phyloP scores from a whole-genome alignment of 2,113 vertebrate species.

The Myotis lucifugus region DNA sequence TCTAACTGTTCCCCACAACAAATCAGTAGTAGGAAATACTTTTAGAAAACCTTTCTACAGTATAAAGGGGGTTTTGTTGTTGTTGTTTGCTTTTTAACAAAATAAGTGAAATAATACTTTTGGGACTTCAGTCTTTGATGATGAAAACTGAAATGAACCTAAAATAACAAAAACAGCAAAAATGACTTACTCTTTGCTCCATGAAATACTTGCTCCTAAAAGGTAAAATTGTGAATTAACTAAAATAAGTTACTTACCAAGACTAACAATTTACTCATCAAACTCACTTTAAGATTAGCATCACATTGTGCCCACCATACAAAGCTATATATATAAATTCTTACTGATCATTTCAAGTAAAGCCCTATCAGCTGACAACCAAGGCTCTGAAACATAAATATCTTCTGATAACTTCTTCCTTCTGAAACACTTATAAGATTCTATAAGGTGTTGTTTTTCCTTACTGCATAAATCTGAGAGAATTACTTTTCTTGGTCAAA shows the following conservation, averaged over 20 bases:
- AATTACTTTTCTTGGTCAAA: not conserved
- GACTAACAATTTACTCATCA: not conserved
- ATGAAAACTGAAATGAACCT: not conserved
- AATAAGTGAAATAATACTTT: not conserved
- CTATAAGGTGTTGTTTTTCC: not conserved
- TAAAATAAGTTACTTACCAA: not conserved
- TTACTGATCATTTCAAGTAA: not conserved
- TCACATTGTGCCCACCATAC: not conserved
- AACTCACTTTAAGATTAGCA: not conserved
- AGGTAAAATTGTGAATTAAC: not conserved
- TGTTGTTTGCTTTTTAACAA: not conserved
- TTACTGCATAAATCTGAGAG: not conserved
- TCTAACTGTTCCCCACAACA: not conserved
- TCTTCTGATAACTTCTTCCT: not conserved
- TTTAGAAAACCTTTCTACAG: not conserved
- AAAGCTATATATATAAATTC: not conserved
- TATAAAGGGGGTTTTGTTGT: not conserved
- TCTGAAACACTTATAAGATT: not conserved
- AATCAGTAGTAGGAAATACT: not conserved
- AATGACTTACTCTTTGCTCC: not conserved
- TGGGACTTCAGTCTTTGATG: not conserved
- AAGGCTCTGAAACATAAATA: not conserved
- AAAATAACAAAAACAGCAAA: not conserved
- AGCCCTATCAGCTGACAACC: not conserved
- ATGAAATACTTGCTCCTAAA: not conserved